Base-by-base conservation (phyloP, 2,888 invertebrate genomes). In the Andrena hattorfiana region DNA sequence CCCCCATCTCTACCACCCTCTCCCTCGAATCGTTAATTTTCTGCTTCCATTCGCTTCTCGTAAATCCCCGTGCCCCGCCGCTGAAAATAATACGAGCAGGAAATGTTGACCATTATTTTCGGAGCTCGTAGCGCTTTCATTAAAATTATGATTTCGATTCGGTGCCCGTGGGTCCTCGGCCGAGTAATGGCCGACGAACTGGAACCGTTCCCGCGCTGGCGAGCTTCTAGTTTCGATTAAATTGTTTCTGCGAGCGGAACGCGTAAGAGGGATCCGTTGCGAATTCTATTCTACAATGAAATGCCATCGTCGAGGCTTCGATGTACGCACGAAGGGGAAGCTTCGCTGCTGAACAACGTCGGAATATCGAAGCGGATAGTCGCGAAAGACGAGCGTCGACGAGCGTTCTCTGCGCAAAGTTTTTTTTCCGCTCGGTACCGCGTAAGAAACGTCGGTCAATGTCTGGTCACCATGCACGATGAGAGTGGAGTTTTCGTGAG, bases 51-150 rank as follows among this genome's bases (percentile, higher is more conserved):
- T 94, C 92, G 92, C 92, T 93, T 93, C 92, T 92, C 93, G 93
- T 93, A 93, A 93, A 93, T 93, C 91, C 90, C 88, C 85, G 88
- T 86, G 83, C 87, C 86, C 85, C 86, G 85, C 87, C 88, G 88
- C 88, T 90, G 90, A 92, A 93, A 94, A 94, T 94, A 94, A 94
- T 94, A 94, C 92, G 93, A 91, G 88, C 87, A 93, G 94, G 94
- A 94, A 94, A 94, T 91, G 93, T 93, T 94, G 93, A 94, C 93
- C 93, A 94, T 94, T 94, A 93, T 93, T 94, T 93, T 89, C 90
- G 87, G 87, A 84, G 89, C 86, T 90, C 87, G 85, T 85, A 86
- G 88, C 89, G 90, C 86, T 92, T 91, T 92, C 91, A 91, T 92
- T 91, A 87, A 90, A 91, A 92, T 91, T 91, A 89, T 90, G 76